Base-by-base conservation (phyloP, 2,888 invertebrate genomes). In the Calameuta filiformis region DNA sequence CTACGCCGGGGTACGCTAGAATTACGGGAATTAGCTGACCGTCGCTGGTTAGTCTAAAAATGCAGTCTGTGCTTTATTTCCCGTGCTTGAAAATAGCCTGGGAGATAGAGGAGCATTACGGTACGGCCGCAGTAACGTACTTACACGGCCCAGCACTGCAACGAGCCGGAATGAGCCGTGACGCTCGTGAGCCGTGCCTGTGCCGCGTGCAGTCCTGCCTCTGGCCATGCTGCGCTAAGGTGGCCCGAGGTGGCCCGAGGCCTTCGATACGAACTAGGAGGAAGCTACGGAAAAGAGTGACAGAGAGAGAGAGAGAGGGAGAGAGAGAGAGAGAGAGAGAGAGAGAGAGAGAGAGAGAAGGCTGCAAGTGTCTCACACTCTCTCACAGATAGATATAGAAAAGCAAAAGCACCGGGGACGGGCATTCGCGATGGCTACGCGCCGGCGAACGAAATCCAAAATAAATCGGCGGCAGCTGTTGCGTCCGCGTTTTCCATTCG, bases 401-500 rank as follows among this genome's bases (percentile, higher is more conserved):
- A 33, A 30, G 69, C 30, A 15, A 71, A 23, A 73, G 40, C 56
- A 76, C 69, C 68, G 75, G 35, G 35, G 31, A 34, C 35, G 74
- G 69, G 74, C 15, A 76, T 74, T 35, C 76, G 71, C 35, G 73
- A 69, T 11, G 35, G 69, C 80, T 76, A 76, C 75, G 81, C 77
- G 78, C 77, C 78, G 76, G 80, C 82, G 80, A 76, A 83, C 85
- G 85, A 87, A 88, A 89, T 90, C 88, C 85, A 89, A 90, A 91
- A 91, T 90, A 90, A 91, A 91, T 91, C 88, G 88, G 85, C 84
- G 85, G 86, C 90, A 91, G 90, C 89, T 91, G 90, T 88, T 88
- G 87, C 88, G 85, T 84, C 82, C 85, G 86, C 85, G 83, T 87
- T 85, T 87, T 82, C 85, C 84, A 80, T 83, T 83, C 79, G 85